Evolutionary conservation across 2,113 vertebrate species (phyloP), one percentile per base, ranked within the genome.

Genomic region (Microcebus tavaratra): DNA sequence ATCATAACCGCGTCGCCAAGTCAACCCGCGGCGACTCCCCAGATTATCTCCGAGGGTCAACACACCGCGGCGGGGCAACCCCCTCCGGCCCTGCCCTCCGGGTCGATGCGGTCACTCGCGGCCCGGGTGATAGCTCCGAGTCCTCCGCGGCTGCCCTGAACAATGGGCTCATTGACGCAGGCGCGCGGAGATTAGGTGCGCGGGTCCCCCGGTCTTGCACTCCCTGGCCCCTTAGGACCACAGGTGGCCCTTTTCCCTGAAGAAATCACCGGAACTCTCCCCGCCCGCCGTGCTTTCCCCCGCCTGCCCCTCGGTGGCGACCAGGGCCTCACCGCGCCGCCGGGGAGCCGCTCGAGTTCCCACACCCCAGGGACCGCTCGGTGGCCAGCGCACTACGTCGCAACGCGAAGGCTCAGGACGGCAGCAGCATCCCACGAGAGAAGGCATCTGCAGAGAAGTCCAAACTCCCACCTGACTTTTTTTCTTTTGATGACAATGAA

Each of bases 1-100:
- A 96, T 98, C 98, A 98, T 98, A 98, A 95, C 98, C 97, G 95
- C 86, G 99, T 99, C 98, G 98, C 99, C 99, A 99, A 98, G 99
- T 99, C 99, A 99, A 99, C 99, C 97, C 96, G 90, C 89, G 98
- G 97, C 97, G 63, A 97, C 97, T 97, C 65, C 81, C 98, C 96
- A 85, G 98, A 98, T 99, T 99, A 99, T 99, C 99, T 99, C 94
- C 72, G 95, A 98, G 98, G 98, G 99, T 99, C 99, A 99, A 99
- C 98, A 98, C 98, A 95, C 98, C 97, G 98, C 95, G 96, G 97
- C 96, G 95, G 94, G 97, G 94, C 98, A 55, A 72, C 93, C 79
- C 98, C 67, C 97, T 93, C 78, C 5, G 96, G 98, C 86, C 98
- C 98, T 93, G 97, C 98, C 95, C 81, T 97, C 95, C 65, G 94